Evolutionary conservation across 2,888 invertebrate species (phyloP), one percentile per base, ranked within the genome.

Genomic region (Caenorhabditis panamensis): DNA sequence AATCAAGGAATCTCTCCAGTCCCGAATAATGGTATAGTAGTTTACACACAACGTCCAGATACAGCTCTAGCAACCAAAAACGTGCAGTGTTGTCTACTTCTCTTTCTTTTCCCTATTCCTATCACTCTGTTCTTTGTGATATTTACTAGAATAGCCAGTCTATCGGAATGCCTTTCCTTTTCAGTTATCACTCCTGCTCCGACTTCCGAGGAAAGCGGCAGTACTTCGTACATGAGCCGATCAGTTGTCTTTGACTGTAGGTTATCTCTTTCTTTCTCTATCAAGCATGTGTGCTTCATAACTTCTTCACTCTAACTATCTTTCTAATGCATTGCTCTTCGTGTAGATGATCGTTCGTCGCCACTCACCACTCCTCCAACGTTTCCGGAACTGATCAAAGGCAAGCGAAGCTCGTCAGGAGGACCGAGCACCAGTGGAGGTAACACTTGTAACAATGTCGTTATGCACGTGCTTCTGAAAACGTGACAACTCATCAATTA

Each of bases 241-340:
- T 79, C 79, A 58, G 79, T 72, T 58, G 68, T 73, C 56, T 71
- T 73, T 11, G 79, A 79, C 47, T 79, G 79, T 79, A 73, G 79
- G 79, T 79, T 73, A 41, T 58, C 8, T 41, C 41, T 13, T 41
- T 41, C 9, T 31, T 31, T 9, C 31, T 51, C 31, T 49, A 49
- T 49, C 3, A 20, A 24, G 66, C 59, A 56, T 67, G 78, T 36
- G 44, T 66, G 64, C 37, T 41, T 66, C 26, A 4, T 59, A 71
- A 59, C 56, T 47, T 53, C 58, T 47, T 64, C 56, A 64, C 18
- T 58, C 28, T 64, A n/a, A 56, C 59, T 51, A 62, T 56, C 58
- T 64, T 1, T 58, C 13, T 58, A 58, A 58, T 11, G 37, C n/a
- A 2, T 37, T 58, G 58, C 37, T 1, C 54, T 49, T 26, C 51